These are phyloP conservation scores for Pilophorus perplexus DNA, from an alignment of 2,888 invertebrate genomes.

Conservation along the genomic window DNA sequence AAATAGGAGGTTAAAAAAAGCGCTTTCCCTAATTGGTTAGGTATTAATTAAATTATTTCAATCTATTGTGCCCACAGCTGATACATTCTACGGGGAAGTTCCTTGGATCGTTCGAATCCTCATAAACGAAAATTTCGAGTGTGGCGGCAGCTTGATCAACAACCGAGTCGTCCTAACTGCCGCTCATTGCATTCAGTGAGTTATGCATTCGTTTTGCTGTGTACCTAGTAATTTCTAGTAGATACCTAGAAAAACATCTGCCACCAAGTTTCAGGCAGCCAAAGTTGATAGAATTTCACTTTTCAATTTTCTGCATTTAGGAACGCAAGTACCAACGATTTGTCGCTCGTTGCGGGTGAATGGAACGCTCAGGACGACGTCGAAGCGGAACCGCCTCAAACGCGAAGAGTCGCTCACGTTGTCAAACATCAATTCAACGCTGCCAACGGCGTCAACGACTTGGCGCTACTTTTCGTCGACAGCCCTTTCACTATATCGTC, in stretches of 20 bases:
- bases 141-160: slow-evolving; percentile 78
- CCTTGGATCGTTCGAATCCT: slow-evolving; percentile 45
- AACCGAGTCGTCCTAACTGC: slow-evolving; percentile 74
- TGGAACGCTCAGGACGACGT: slow-evolving; percentile 67
- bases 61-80: no score
- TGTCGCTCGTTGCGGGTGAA: slow-evolving; percentile 67
- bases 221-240: no score
- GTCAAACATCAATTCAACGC: slow-evolving; percentile 68
- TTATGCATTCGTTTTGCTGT: no score
- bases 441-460: slow-evolving; percentile 72
- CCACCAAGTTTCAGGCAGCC: no score
- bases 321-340: not conserved
- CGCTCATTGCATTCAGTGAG: slow-evolving; percentile 66
- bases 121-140: slow-evolving; percentile 62
- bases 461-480: slow-evolving; percentile 72
- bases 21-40: no score
- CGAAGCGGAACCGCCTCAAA: slow-evolving; percentile 66
- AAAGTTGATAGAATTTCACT: no score
- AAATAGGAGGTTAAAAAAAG: no score
- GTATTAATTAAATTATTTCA: no score
- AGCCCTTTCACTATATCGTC: slow-evolving; percentile 51
- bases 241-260: no score
- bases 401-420: slow-evolving; percentile 60
- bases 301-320: not conserved
- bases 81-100: slow-evolving; percentile 44